Evolutionary conservation across 2,113 vertebrate genomes (phyloP).

Genomic region (Myotis davidii): DNA sequence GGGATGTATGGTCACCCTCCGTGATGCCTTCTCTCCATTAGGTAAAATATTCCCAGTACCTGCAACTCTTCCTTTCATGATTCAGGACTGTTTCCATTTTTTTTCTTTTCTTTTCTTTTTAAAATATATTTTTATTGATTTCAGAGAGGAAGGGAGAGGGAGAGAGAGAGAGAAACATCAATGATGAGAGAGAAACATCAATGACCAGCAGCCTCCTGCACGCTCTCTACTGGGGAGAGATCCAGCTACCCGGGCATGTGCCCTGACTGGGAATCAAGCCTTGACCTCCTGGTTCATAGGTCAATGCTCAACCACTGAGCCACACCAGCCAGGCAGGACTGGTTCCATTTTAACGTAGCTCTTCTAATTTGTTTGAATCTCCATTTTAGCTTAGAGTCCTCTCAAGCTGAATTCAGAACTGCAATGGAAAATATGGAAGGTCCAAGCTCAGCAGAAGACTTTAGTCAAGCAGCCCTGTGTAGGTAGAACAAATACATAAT

Average conservation of each 20-base stretch:
- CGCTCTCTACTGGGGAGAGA: no score
- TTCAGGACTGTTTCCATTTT: not conserved
- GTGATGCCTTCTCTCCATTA: not conserved
- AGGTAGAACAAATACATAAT: conserved; percentile 27
- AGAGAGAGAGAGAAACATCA: no score
- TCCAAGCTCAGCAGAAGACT: not conserved
- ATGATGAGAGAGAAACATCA: no score
- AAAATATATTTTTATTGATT: no score
- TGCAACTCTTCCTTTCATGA: not conserved
- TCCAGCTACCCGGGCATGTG: no score
- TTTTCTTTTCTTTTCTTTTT: no score
- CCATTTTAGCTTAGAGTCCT: not conserved
- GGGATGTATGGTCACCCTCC: not conserved
- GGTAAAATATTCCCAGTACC: not conserved
- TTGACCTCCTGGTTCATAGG: no score
- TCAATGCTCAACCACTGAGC: no score
- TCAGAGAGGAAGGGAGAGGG: no score
- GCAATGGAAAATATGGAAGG: not conserved
- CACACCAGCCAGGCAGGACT: not conserved
- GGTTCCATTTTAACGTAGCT: not conserved
- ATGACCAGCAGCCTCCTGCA: no score
- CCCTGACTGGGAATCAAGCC: no score
- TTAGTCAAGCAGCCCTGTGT: not conserved
- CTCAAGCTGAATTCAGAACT: not conserved
- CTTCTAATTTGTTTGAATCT: not conserved